Conservation (phyloP, 2,797 vertebrate species). For the Eutrigla gurnardus region DNA sequence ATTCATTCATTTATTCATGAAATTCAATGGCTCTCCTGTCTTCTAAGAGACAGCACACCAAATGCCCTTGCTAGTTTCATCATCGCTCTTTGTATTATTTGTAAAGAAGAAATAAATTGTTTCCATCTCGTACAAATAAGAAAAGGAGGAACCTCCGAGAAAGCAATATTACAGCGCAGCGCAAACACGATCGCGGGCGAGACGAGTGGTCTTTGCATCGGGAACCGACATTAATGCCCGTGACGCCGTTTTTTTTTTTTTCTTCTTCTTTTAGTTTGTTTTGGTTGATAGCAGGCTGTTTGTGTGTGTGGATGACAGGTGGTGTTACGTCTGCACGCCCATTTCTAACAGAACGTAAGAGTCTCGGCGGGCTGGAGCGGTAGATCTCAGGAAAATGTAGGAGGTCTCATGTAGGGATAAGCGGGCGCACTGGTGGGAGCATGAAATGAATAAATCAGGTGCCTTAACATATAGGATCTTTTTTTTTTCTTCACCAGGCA, state of each 20-base stretch:
- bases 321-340: slow-evolving; percentile 61
- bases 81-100: slow-evolving; percentile 81
- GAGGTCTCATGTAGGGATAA: slow-evolving; percentile 52
- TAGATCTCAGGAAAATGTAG: slow-evolving; percentile 40
- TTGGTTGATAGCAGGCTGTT: slow-evolving; percentile 69
- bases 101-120: slow-evolving; percentile 81
- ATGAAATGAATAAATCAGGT: slow-evolving; percentile 75
- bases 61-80: slow-evolving; percentile 80
- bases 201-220: slow-evolving; percentile 76
- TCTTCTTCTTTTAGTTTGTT: slow-evolving; percentile 66
- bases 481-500: slow-evolving; percentile 32
- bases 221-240: slow-evolving; percentile 70
- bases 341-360: slow-evolving; percentile 66
- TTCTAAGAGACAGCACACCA: slow-evolving; percentile 77
- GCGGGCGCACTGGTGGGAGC: slow-evolving; percentile 43
- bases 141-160: slow-evolving; percentile 70
- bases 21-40: slow-evolving; percentile 81
- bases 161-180: slow-evolving; percentile 69
- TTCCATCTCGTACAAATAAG: slow-evolving; percentile 74
- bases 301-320: slow-evolving; percentile 73
- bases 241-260: slow-evolving; percentile 61
- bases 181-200: slow-evolving; percentile 70
- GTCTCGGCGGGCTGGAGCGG: slow-evolving; percentile 32
- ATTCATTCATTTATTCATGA: slow-evolving; percentile 88
- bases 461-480: slow-evolving; percentile 39